Evolutionary conservation across 2,113 vertebrate genomes (phyloP).

Genomic region (Chauna torquata): DNA sequence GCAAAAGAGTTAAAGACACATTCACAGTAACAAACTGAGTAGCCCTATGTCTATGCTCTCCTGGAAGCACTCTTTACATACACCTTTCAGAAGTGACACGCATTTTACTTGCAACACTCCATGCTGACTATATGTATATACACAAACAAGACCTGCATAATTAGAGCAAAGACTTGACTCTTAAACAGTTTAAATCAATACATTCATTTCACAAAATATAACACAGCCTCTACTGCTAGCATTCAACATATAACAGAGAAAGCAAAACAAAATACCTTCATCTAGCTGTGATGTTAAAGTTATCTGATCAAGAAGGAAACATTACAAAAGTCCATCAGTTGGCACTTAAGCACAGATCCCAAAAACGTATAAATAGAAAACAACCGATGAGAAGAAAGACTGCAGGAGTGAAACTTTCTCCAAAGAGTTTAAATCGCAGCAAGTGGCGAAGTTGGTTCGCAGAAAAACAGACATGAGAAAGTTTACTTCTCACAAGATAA

Average conservation of each 20-base stretch:
- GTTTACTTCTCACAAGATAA: conserved; percentile 66
- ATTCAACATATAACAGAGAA: not conserved
- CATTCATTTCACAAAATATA: not conserved
- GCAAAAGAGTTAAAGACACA: conserved; percentile 47
- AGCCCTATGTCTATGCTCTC: not conserved
- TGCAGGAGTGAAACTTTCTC: not conserved
- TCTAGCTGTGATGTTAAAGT: not conserved
- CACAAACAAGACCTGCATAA: not conserved
- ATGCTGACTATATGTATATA: not conserved
- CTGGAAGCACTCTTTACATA: not conserved
- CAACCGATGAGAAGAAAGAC: not conserved
- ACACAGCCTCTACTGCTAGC: not conserved
- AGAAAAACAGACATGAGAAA: conserved; percentile 60
- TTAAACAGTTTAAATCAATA: not conserved
- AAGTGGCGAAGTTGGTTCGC: conserved; percentile 38
- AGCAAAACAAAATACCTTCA: conserved; percentile 44
- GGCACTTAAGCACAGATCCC: conserved; percentile 10
- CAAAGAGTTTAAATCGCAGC: conserved; percentile 33
- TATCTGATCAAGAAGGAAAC: not conserved
- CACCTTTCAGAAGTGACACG: not conserved
- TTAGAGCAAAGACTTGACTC: not conserved
- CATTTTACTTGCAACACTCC: not conserved
- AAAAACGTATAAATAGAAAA: conserved; percentile 5
- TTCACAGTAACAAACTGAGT: not conserved
- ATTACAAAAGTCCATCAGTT: conserved; percentile 22